Evolutionary conservation across 2,888 invertebrate genomes (phyloP).

Genomic region (Drosophila silvestris): DNA sequence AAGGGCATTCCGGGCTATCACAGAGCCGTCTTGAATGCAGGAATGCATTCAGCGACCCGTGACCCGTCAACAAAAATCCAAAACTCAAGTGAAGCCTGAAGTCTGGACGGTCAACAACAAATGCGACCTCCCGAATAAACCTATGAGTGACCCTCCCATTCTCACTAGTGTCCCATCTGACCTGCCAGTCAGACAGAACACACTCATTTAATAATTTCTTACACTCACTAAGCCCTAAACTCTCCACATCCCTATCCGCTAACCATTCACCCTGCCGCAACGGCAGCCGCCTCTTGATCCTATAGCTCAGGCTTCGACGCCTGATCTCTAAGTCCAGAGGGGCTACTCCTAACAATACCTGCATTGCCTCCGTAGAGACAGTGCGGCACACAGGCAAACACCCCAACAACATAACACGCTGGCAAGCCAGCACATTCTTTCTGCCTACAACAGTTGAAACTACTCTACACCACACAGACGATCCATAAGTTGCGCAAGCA

Average conservation of each 20-base stretch:
- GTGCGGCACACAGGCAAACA: constrained; percentile 25
- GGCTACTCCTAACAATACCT: constrained; percentile 8
- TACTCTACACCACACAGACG: constrained; percentile 17
- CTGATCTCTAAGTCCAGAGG: constrained; percentile 17
- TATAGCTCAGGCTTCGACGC: constrained; percentile 6
- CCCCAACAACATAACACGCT: constrained; percentile 12
- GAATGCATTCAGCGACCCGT: no score
- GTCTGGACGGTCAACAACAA: constrained; percentile 1
- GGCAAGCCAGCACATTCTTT: constrained; percentile 18
- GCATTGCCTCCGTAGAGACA: constrained; percentile 28
- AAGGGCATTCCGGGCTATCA: no score
- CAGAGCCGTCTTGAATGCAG: no score
- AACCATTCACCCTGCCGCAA: constrained; percentile 21
- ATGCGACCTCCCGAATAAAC: constrained; percentile 19
- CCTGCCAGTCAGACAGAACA: constrained; percentile 20
- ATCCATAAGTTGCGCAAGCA: constrained; percentile 29
- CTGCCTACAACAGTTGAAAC: constrained; percentile 11
- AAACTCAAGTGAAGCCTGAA: constrained; percentile 13
- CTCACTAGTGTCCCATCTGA: constrained; percentile 9
- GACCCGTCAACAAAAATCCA: no score
- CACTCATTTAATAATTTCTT: constrained; percentile 8
- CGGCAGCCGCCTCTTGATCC: constrained; percentile 11
- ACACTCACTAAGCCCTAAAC: constrained; percentile 1
- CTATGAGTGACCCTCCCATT: constrained; percentile 15
- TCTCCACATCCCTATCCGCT: constrained; percentile 15